Evolutionary conservation across 2,888 invertebrate species (phyloP), one percentile per base, ranked within the genome.

Genomic region (Meiosimyza decipiens): DNA sequence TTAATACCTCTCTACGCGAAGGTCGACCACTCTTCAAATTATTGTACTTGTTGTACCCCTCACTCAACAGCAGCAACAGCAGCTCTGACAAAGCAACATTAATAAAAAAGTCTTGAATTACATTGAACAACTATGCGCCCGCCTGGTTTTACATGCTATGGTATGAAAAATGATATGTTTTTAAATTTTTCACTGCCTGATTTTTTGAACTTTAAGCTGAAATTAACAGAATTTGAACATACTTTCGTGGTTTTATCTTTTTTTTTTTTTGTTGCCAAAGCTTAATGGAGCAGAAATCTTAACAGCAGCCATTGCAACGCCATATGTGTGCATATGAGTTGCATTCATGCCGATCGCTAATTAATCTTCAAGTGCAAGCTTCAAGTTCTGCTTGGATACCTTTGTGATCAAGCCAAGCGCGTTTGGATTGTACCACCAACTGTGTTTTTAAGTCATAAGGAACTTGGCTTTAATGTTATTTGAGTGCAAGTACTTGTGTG

Each of bases 21-120:
- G 60, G 60, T 62, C 60, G 33, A 40, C 60, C 60, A 62, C 33
- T 62, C 60, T 62, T 62, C 60, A 40, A 40, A 33, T 57, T 57
- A 18, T 22, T 22, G 57, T 28, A 51, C 28, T 22, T 74, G 69
- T 18, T 71, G 50, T 71, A 15, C 55, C 59, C 15, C 13, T 4
- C 28, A 28, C 52, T 49, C 66, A 13, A 28, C 54, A 12, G 18
- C 70, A 65, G 47, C 33, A 69, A 13, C 67, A 62, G 40, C 60
- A 71, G 60, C 68, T 64, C 59, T 59, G 57, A 49, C 6, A 52
- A 66, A 68, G 59, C 49, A 71, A 72, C 71, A 74, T 71, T 69
- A 73, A 68, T n/a, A 68, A 70, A 59, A 62, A 73, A 76, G 73
- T 74, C 74, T 74, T 72, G 74, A 65, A 65, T 47, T 28, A 54